Evolutionary conservation across 2,113 vertebrate genomes (phyloP).

Genomic region (Hypanus sabinus): DNA sequence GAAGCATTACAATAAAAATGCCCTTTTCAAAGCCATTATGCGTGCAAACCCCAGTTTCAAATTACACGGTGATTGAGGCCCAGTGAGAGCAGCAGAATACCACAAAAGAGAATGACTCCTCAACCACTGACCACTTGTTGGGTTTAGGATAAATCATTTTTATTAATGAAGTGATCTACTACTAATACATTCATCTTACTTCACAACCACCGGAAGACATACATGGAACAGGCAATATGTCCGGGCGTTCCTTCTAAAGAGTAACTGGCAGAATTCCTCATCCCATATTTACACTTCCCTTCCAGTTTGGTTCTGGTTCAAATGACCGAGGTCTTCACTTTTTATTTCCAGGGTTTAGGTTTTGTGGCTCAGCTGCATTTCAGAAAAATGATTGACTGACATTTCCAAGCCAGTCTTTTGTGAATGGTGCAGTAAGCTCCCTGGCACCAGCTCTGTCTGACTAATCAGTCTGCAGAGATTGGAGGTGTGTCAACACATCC

Average conservation of each 20-base stretch:
- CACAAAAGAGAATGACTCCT: background rate
- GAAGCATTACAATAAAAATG: background rate
- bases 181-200: background rate
- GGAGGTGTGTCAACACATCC: background rate
- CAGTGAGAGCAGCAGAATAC: background rate
- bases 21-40: background rate
- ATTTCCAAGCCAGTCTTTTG: constrained; percentile 9
- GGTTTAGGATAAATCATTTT: background rate
- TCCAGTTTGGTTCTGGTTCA: background rate
- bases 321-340: background rate
- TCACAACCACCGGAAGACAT: background rate
- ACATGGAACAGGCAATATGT: background rate
- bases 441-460: constrained; percentile 25
- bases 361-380: background rate
- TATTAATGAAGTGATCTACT: background rate
- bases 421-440: constrained; percentile 22
- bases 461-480: background rate
- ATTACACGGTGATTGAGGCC: background rate
- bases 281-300: background rate
- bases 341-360: background rate
- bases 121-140: background rate
- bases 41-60: background rate
- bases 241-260: background rate
- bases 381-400: background rate
- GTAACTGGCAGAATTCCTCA: background rate